Evolutionary conservation across 2,113 vertebrate species (phyloP).

Genomic region (Eulacestoma nigropectus): DNA sequence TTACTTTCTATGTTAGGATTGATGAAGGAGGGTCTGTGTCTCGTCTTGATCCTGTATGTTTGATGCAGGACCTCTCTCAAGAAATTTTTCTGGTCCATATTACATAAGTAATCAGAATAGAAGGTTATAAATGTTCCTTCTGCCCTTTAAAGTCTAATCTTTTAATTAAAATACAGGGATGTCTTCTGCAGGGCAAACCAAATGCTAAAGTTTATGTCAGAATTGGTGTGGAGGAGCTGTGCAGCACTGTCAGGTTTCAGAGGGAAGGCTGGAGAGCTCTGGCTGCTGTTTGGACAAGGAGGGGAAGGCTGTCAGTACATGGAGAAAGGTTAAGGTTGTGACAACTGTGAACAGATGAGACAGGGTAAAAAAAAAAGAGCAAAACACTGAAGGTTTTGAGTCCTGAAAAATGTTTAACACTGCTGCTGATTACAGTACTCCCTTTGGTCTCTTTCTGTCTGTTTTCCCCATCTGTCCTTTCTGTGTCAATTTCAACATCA

Average conservation of each 20-base stretch:
- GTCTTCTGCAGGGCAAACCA: background rate
- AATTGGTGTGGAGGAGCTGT: background rate
- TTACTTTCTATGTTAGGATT: background rate
- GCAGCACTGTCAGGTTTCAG: background rate
- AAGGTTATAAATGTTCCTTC: background rate
- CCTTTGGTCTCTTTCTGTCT: background rate
- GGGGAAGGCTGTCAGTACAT: background rate
- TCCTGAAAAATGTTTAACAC: background rate
- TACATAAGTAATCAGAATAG: background rate
- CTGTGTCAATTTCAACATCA: background rate
- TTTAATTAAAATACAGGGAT: background rate
- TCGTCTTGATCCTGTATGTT: background rate
- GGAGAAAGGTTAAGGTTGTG: background rate
- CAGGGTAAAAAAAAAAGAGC: background rate
- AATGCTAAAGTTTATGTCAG: background rate
- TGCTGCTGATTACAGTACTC: background rate
- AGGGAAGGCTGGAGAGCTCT: background rate
- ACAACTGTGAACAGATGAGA: background rate
- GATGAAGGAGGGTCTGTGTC: background rate
- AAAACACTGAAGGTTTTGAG: background rate
- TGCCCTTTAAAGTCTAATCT: constrained; percentile 6
- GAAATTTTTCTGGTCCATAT: background rate
- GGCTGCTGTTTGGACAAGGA: background rate
- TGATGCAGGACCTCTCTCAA: background rate
- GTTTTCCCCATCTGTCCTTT: background rate